phyloP scores from a whole-genome alignment of 2,888 invertebrate species.

The Ochropleura plecta region DNA sequence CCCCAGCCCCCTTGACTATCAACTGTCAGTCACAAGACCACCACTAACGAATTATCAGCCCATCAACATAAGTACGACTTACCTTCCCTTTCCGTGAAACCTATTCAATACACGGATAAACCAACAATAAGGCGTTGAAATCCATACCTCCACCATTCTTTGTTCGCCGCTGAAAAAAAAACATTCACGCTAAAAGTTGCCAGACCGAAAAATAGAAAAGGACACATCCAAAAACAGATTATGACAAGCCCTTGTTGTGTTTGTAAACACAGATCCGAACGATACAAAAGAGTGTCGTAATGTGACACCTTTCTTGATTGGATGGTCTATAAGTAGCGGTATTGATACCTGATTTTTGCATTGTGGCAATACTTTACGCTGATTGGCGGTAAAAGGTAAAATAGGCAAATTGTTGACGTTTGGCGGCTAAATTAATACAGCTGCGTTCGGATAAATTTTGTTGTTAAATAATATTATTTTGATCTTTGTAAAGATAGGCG shows the following conservation, averaged over 20 bases:
- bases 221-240: conserved; percentile 88
- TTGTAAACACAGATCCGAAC: conserved; percentile 86
- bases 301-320: conserved; percentile 89
- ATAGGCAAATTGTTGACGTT: conserved; percentile 89
- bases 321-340: conserved; percentile 82
- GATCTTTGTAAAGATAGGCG: conserved; percentile 64
- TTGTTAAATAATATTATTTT: conserved; percentile 73
- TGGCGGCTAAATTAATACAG: conserved; percentile 77
- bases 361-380: conserved; percentile 77
- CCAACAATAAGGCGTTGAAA: conserved; percentile 89
- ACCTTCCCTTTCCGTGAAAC: conserved; percentile 87
- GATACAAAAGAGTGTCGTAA: conserved; percentile 84
- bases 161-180: conserved; percentile 77
- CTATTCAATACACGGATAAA: conserved; percentile 82
- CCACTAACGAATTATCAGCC: conserved; percentile 81
- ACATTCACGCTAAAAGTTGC: conserved; percentile 83
- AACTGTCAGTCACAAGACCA: conserved; percentile 84
- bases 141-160: conserved; percentile 81
- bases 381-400: conserved; percentile 78
- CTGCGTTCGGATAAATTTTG: conserved; percentile 74
- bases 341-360: conserved; percentile 84
- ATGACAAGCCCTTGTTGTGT: conserved; percentile 90
- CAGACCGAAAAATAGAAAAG: conserved; percentile 86
- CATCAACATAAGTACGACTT: conserved; percentile 78
- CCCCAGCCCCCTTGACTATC: conserved; percentile 77